Percentiles rank a stretch among this genome's conserved stretches.
phyloP scores from a whole-genome alignment of 2,113 vertebrate genomes.

The Irena cyanogastra region DNA sequence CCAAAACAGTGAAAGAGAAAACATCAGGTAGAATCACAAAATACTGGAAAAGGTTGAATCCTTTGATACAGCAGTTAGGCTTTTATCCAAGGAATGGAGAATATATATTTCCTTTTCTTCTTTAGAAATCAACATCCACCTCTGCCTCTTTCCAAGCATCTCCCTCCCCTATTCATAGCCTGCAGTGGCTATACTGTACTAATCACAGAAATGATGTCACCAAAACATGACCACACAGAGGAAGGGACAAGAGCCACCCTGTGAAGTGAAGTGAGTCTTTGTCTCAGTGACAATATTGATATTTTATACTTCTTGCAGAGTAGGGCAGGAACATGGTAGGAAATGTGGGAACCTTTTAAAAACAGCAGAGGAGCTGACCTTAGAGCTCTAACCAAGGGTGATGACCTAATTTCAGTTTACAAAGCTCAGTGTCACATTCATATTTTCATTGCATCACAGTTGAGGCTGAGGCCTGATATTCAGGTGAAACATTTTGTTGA shows the following conservation, averaged over 20 bases:
- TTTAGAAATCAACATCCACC: neutral
- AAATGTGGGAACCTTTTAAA: neutral
- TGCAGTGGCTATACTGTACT: neutral
- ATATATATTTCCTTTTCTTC: neutral
- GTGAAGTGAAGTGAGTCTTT: neutral
- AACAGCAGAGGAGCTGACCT: neutral
- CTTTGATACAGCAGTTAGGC: neutral
- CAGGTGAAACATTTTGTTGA: neutral
- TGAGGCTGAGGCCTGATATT: neutral
- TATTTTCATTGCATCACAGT: neutral
- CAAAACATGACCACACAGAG: rapidly evolving
- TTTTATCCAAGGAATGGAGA: neutral
- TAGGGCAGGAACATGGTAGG: neutral
- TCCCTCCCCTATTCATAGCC: neutral
- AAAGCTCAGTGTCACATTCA: neutral
- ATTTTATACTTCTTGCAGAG: neutral
- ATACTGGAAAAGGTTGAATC: neutral
- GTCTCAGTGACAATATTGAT: neutral
- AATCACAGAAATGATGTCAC: neutral
- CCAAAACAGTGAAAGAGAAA: neutral
- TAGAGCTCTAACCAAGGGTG: rapidly evolving
- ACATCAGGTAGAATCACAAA: neutral
- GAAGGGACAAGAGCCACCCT: neutral
- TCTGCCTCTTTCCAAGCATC: neutral
- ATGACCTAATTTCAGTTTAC: neutral